Base-by-base conservation (phyloP, 2,113 vertebrate species). In the Stegastes partitus region DNA sequence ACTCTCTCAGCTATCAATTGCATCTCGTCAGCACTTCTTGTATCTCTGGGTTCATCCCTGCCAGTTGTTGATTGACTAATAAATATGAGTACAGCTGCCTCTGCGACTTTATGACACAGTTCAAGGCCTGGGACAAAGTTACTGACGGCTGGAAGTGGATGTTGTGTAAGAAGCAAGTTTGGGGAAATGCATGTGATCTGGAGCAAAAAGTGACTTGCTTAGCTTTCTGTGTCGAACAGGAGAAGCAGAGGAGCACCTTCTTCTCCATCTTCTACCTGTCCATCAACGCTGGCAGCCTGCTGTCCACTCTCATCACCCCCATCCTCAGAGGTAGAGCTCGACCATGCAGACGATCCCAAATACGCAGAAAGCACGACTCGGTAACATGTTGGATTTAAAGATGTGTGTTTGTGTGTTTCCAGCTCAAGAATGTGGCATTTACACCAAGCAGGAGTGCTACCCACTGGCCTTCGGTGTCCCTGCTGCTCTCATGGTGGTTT, bases 201-300 rank as follows among this genome's bases (percentile, higher is more conserved):
- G 11, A 39, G 1, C 37, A 39, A 3, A 34, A 34, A 39, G 37
- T 11, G n/a, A 22, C 21, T 16, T 3, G 1, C 62, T 45, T 39
- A 15, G 66, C 42, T 22, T 45, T 5, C 34, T 78, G 42, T 83
- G 80, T 88, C 57, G 68, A 73, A 21, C 82, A 99, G 98, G 97
- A 98, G 63, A 96, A 96, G 49, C 96, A 97, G 93, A 96, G 97
- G 77, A 92, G 93, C 73, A 92, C 90, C 42, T 99, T 99, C 93
- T 99, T 99, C 89, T 99, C 98, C 81, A 96, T 99, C 76, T 99
- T 98, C 91, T 99, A 99, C 85, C 87, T 99, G 86, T 93, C 97
- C 63, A 97, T 99, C 89, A 99, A 99, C 14, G 96, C 96, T 51
- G 98, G 97, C 83, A 99, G 97, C 79, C 94, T 99, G 37, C 47